Evolutionary conservation across 30 jellyfish, hydroid and myxozoan genomes (phyloP).

Genomic region (Turritopsis dohrnii): DNA sequence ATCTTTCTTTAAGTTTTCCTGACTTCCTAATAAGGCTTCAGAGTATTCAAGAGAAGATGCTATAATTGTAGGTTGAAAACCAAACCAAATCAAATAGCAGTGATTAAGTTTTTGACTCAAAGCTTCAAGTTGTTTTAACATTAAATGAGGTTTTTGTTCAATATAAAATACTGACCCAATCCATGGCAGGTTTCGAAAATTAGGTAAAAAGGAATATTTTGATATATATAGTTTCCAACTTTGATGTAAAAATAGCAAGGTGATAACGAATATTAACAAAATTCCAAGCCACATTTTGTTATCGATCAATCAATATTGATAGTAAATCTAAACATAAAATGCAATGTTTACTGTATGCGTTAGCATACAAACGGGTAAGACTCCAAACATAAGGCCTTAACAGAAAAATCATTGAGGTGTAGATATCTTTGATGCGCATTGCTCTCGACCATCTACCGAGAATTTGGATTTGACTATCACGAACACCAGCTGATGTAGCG

Average conservation of each 20-base stretch:
- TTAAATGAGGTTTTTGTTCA: not conserved
- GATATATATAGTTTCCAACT: not conserved
- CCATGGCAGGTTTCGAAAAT: conserved; percentile 19
- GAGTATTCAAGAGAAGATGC: conserved; percentile 24
- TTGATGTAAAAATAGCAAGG: not conserved
- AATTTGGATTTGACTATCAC: not conserved
- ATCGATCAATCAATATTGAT: not conserved
- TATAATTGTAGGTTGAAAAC: not conserved
- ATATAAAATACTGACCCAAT: conserved; percentile 8
- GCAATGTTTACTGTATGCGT: too few relatives aligned
- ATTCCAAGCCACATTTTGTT: not conserved
- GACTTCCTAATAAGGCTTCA: conserved; percentile 23
- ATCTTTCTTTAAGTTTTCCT: conserved; percentile 40
- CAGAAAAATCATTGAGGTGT: not conserved
- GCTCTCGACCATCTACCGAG: not conserved
- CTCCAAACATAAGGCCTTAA: not conserved
- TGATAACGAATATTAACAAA: not conserved
- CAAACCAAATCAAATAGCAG: conserved; percentile 24
- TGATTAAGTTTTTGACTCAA: not conserved
- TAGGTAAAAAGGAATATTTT: not conserved
- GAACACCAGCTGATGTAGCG: not conserved
- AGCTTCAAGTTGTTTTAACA: conserved; percentile 14
- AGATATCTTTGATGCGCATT: not conserved
- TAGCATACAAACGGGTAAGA: too few relatives aligned
- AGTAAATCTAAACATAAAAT: not conserved